Conservation (phyloP, 2,888 invertebrate genomes). For the Herminia tarsipennalis region DNA sequence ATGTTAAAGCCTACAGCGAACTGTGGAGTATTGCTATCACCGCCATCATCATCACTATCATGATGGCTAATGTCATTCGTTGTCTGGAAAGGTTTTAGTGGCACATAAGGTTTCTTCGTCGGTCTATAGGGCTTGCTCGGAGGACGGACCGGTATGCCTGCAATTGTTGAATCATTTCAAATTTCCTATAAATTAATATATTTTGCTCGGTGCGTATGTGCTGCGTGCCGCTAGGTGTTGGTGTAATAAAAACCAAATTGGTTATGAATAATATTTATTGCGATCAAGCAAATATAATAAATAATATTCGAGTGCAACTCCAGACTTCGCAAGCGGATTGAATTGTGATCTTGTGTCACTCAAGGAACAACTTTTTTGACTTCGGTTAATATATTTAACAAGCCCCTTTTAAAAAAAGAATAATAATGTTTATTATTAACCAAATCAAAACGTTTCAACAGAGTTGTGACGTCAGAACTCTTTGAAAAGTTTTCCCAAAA, state of each 20-base stretch:
- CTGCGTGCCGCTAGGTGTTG: constrained; percentile 79
- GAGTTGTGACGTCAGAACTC: constrained; percentile 28
- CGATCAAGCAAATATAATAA: constrained; percentile 73
- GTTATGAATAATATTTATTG: constrained; percentile 81
- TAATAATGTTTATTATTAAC: constrained; percentile 12
- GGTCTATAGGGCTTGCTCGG: constrained; percentile 78
- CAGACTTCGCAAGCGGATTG: constrained; percentile 68
- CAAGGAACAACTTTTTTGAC: constrained; percentile 34
- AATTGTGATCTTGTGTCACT: constrained; percentile 68
- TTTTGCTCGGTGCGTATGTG: constrained; percentile 61
- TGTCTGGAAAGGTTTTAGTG: constrained; percentile 76
- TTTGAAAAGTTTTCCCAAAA: constrained; percentile 25
- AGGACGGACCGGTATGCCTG: constrained; percentile 81
- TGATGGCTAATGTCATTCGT: constrained; percentile 57
- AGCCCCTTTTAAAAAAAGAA: constrained; percentile 8
- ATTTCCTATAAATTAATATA: constrained; percentile 50
- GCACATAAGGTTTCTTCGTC: constrained; percentile 80
- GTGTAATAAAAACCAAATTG: constrained; percentile 85
- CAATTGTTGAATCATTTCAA: constrained; percentile 77
- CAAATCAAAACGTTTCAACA: constrained; percentile 24
- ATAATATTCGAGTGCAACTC: constrained; percentile 67
- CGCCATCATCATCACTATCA: constrained; percentile 54
- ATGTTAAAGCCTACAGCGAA: constrained; percentile 76
- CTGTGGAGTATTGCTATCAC: constrained; percentile 65
- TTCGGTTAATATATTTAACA: constrained; percentile 14